These are phyloP conservation scores for Dipodomys spectabilis DNA, from an alignment of 2,113 vertebrate genomes.

Conservation along the genomic window DNA sequence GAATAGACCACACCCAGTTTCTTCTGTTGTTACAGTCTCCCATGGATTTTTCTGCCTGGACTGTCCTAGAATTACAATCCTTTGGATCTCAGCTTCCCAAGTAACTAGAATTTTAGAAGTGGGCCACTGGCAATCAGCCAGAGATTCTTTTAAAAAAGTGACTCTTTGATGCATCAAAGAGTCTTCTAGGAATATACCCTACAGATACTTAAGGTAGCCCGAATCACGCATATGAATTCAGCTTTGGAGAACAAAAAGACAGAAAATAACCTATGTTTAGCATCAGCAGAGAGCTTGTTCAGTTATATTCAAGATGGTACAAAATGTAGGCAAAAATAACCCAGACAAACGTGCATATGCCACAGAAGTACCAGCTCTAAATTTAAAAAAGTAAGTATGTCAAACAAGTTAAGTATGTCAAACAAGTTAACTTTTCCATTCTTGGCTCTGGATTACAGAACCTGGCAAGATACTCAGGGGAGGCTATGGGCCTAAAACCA, in stretches of 20 bases:
- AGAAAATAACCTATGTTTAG: not conserved
- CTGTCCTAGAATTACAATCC: no score
- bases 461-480: not conserved
- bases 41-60: no score
- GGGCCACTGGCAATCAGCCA: not conserved
- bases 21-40: no score
- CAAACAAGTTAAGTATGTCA: not conserved
- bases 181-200: slow-evolving; percentile 42
- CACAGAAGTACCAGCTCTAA: not conserved
- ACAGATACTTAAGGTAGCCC: not conserved
- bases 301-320: not conserved
- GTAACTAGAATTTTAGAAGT: no score
- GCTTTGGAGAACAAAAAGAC: not conserved
- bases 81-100: no score
- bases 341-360: not conserved
- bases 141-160: not conserved
- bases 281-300: not conserved
- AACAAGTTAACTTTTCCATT: not conserved
- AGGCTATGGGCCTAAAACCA: not conserved
- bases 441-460: not conserved
- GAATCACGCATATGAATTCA: not conserved
- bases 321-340: not conserved
- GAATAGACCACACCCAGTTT: no score
- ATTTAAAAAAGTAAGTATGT: not conserved
- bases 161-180: no score